These are phyloP conservation scores for Neodiprion fabricii DNA, from an alignment of 1,140 invertebrate species.

Conservation along the genomic window DNA sequence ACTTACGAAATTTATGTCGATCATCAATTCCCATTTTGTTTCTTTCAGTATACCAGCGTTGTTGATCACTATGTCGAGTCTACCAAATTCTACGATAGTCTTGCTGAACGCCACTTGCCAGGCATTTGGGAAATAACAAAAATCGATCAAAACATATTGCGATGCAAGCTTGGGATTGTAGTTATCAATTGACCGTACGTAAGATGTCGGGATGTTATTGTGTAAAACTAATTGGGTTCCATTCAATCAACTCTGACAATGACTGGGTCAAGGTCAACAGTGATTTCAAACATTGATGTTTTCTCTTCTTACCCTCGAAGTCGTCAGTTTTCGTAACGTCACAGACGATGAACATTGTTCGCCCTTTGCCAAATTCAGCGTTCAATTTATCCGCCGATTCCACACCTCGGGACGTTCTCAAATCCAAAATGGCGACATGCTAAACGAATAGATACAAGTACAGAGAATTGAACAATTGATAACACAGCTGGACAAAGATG, in stretches of 20 bases:
- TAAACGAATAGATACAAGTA: slow-evolving; percentile 39
- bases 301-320: slow-evolving; percentile 38
- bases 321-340: slow-evolving; percentile 58
- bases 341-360: slow-evolving; percentile 59
- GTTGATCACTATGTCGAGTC: slow-evolving; percentile 69
- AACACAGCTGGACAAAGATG: too few relatives aligned
- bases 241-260: too few relatives aligned
- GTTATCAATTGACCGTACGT: too few relatives aligned
- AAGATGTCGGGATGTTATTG: too few relatives aligned
- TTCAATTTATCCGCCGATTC: slow-evolving; percentile 51
- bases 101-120: slow-evolving; percentile 45
- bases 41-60: slow-evolving; percentile 68
- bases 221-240: too few relatives aligned
- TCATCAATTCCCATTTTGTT: slow-evolving; percentile 49
- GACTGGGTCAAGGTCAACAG: too few relatives aligned
- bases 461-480: too few relatives aligned
- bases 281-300: too few relatives aligned
- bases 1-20: slow-evolving; percentile 60
- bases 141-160: too few relatives aligned
- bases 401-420: slow-evolving; percentile 43
- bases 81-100: slow-evolving; percentile 52
- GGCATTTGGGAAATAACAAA: too few relatives aligned
- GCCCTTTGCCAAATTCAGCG: slow-evolving; percentile 56
- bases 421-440: slow-evolving; percentile 53
- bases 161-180: not conserved